Percentiles rank a stretch among this genome's conserved stretches.
These are phyloP conservation scores for Brachionus plicatilis DNA, from an alignment of 1,140 invertebrate species.

Conservation along the genomic window DNA sequence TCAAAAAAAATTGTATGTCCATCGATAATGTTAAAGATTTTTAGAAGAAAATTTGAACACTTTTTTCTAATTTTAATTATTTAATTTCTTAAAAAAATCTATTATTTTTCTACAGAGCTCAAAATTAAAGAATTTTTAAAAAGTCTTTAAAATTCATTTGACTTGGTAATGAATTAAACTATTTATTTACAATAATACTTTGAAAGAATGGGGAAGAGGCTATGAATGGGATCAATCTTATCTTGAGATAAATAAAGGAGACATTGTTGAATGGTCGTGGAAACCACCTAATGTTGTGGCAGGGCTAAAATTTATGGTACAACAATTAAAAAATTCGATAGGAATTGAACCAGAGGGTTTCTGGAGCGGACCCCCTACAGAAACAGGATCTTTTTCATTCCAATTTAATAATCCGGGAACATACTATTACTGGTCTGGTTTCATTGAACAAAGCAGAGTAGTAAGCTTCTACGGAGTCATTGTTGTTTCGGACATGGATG, in stretches of 20 bases:
- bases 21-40: too few species aligned
- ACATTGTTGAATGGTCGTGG: conserved; percentile 46
- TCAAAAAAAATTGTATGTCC: too few species aligned
- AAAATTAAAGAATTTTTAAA: neutral
- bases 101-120: too few species aligned
- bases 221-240: neutral
- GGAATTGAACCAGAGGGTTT: neutral
- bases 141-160: neutral
- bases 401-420: conserved; percentile 45
- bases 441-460: conserved; percentile 42
- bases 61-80: too few species aligned
- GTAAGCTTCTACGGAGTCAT: conserved; percentile 44
- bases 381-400: conserved; percentile 42
- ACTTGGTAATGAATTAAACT: too few species aligned
- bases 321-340: conserved; percentile 41
- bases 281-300: conserved; percentile 35
- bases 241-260: conserved; percentile 41
- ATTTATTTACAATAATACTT: neutral
- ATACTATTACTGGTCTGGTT: conserved; percentile 47
- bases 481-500: conserved; percentile 41
- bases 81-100: too few species aligned
- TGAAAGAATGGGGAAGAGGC: neutral
- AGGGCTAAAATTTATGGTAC: conserved; percentile 37
- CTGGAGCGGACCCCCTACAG: neutral
- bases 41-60: too few species aligned